Conservation (phyloP, 2,797 vertebrate species). For the Diceros bicornis region DNA sequence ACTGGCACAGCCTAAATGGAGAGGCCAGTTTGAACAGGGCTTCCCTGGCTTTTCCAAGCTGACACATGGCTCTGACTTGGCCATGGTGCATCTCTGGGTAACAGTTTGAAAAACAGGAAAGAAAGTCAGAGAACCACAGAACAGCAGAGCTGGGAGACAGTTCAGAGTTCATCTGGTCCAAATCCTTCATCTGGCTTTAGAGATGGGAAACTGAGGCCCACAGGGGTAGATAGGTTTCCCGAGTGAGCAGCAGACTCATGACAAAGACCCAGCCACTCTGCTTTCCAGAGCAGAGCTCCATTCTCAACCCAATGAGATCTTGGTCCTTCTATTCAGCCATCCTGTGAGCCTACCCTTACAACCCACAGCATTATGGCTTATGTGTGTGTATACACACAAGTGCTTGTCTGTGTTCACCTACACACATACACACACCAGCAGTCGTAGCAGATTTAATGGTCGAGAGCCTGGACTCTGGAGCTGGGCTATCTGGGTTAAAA, state of each 20-base stretch:
- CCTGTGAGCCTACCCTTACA: not conserved
- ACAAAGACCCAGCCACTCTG: not conserved
- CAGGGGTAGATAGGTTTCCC: not conserved
- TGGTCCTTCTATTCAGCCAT: not conserved
- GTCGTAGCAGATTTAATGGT: not conserved
- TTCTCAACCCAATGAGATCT: not conserved
- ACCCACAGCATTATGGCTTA: not conserved
- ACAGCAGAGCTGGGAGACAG: not conserved
- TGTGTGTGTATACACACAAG: too few species aligned
- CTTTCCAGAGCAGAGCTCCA: not conserved
- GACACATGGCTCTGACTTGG: not conserved
- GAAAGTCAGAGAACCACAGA: not conserved
- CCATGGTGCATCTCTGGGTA: not conserved
- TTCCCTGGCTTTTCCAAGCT: not conserved
- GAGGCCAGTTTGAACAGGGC: not conserved
- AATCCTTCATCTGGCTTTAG: not conserved
- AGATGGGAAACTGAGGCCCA: not conserved
- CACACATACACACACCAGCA: too few species aligned
- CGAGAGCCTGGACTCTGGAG: not conserved
- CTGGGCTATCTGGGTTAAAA: not conserved
- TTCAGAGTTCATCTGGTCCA: not conserved
- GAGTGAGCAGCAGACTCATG: fast-evolving
- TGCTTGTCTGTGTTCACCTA: not conserved
- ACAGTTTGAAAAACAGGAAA: not conserved
- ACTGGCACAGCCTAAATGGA: not conserved